Base-by-base conservation (phyloP, 2,797 vertebrate genomes). In the Alauda arvensis region DNA sequence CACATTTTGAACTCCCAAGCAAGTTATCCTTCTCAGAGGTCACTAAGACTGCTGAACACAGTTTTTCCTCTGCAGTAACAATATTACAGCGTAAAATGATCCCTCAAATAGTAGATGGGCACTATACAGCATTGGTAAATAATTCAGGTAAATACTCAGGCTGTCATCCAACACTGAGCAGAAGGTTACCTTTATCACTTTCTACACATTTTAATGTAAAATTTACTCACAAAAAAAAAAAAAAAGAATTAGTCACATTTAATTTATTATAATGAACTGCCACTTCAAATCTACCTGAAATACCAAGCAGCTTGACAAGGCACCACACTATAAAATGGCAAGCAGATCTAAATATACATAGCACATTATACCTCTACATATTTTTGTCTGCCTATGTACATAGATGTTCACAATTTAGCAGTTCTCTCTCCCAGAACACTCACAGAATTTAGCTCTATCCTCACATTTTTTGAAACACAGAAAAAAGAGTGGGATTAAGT, bases 81-180 rank as follows among this genome's bases (percentile, higher is more conserved):
- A 89, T 84, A 92, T 49, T 88, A 87, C 12, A 87, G 75, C 89
- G 93, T 94, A 95, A 96, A 95, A 94, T 76, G 92, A 96, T 93
- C 91, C 49, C 42, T 76, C 89, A 94, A 84, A 78, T 31, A 92
- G 79, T 45, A 94, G 95, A 93, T 14, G 74, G 53, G 76, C 89
- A 96, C 90, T 39, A 95, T 70, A 94, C 94, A 94, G 83, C 75
- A 90, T 26, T 65, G 52, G 71, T 96, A 94, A 97, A 96, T 96
- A 94, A 96, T 96, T 96, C 81, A 96, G 72, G 40, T 40, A 40
- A 40, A 40, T 51, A 80, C 87, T 92, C 31, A 43, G 43, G 45
- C 21, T 78, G 62, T 69, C 52, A 91, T 74, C 87, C 86, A 70
- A 88, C 49, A 67, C 51, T 86, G 37, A 68, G 45, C 51, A 94